Conservation (phyloP, 2,888 invertebrate species). For the Abrostola triplasia region DNA sequence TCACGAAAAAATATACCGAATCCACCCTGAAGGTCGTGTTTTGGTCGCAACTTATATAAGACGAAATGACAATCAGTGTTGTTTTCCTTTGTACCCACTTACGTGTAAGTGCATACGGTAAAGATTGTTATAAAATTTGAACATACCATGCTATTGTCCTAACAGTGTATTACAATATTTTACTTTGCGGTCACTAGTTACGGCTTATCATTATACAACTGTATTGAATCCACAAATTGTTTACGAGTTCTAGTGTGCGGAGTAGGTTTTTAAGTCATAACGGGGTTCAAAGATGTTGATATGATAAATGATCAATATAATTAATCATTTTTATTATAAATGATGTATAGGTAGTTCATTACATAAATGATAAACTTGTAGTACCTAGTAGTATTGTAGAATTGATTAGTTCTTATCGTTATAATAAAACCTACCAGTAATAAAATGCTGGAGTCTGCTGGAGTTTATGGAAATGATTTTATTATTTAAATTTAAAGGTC, state of each 20-base stretch:
- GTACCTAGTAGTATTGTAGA: no score
- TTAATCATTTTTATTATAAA: constrained; percentile 32
- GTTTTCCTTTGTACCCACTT: constrained; percentile 3
- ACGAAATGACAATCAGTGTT: background rate
- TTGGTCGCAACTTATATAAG: background rate
- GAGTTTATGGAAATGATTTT: background rate
- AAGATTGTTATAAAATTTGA: constrained; percentile 36
- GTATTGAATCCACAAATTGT: constrained; percentile 11
- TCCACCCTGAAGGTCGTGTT: no score
- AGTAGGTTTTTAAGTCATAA: background rate
- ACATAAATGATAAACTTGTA: background rate
- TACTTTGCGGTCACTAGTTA: constrained; percentile 8
- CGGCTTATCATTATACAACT: constrained; percentile 25
- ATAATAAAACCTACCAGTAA: background rate
- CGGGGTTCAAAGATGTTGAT: background rate
- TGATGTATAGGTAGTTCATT: constrained; percentile 12
- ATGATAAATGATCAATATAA: constrained; percentile 14
- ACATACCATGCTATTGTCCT: constrained; percentile 39
- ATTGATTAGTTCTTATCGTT: background rate
- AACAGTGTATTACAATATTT: constrained; percentile 28
- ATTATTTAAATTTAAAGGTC: background rate
- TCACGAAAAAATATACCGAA: no score
- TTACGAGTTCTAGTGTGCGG: constrained; percentile 4
- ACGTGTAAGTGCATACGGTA: background rate
- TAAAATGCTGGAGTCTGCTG: background rate